Conservation (phyloP, 2,797 vertebrate species). For the Platalea minor region DNA sequence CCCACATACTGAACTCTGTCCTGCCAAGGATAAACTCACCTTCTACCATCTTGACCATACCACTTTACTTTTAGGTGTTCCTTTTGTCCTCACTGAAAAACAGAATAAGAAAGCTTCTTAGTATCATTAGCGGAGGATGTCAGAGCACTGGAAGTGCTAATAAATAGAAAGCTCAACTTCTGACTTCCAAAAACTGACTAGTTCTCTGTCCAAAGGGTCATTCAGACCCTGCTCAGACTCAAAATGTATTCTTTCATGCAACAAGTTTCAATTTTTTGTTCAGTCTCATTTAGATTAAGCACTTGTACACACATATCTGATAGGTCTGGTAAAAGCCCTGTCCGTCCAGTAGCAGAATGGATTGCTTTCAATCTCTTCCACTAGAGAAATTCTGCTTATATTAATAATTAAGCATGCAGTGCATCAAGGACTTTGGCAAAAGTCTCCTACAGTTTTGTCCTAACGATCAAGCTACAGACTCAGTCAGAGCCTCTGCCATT, state of each 20-base stretch:
- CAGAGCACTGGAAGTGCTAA: neutral
- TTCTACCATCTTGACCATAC: neutral
- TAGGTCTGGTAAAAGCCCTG: neutral
- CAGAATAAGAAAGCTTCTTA: neutral
- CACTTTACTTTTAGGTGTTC: neutral
- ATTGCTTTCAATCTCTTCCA: neutral
- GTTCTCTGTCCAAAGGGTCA: neutral
- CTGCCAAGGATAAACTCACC: neutral
- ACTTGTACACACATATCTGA: neutral
- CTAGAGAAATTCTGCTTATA: neutral
- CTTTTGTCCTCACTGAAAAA: neutral
- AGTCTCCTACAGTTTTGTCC: neutral
- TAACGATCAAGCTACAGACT: neutral
- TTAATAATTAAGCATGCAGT: neutral
- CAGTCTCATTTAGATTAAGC: neutral
- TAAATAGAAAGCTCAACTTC: neutral
- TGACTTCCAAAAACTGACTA: neutral
- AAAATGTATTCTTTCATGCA: neutral
- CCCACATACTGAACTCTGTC: neutral
- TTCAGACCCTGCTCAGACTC: neutral
- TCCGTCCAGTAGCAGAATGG: neutral
- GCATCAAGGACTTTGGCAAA: neutral
- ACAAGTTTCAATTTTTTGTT: neutral
- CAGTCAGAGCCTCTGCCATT: neutral
- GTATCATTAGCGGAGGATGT: neutral